phyloP scores from a whole-genome alignment of 2,113 vertebrate genomes.

The Australoheros scitulus region DNA sequence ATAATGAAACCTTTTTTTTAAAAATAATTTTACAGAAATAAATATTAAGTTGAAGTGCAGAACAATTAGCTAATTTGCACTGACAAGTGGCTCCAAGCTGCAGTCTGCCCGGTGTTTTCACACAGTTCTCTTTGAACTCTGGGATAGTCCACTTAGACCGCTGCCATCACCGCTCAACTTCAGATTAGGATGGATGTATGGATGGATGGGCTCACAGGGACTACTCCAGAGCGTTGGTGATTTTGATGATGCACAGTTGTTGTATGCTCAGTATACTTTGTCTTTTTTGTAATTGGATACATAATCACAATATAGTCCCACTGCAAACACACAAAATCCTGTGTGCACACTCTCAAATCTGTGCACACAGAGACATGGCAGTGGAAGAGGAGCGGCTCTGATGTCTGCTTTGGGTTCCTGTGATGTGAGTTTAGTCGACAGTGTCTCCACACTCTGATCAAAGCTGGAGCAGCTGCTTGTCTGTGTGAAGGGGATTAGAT shows the following conservation, averaged over 20 bases:
- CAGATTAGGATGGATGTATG: no score
- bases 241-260: not conserved
- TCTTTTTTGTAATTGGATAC: no score
- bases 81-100: conserved; percentile 24
- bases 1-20: no score
- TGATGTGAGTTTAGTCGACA: not conserved
- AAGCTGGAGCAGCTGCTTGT: not conserved
- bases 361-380: not conserved
- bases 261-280: not conserved
- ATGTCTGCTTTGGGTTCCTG: conserved; percentile 4
- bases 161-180: no score
- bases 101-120: conserved; percentile 18
- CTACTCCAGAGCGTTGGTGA: not conserved
- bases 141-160: no score
- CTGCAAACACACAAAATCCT: no score
- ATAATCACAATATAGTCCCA: no score
- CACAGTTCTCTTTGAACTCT: conserved; percentile 20
- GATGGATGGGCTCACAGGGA: not conserved
- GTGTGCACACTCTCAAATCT: no score
- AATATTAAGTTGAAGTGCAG: conserved; percentile 6
- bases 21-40: not conserved
- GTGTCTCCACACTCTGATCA: not conserved
- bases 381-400: not conserved
- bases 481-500: not conserved
- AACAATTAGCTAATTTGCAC: conserved; percentile 43